These are phyloP conservation scores for Ailurus styani DNA, from an alignment of 2,113 vertebrate species.

Conservation along the genomic window DNA sequence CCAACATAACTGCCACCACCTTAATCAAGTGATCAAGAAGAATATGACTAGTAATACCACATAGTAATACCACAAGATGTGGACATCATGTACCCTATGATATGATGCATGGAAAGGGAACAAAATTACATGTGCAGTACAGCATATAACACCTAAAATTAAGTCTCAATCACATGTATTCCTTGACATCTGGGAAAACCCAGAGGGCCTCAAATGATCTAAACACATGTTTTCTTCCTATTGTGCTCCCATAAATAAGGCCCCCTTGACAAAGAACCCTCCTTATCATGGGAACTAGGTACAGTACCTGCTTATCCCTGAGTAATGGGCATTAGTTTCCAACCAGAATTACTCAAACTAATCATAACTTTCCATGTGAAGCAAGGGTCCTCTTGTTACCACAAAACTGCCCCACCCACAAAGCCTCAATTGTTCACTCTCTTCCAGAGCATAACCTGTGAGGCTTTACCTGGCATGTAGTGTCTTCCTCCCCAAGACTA, in stretches of 20 bases:
- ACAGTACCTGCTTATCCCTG: background rate
- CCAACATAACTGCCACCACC: background rate
- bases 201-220: background rate
- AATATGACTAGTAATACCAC: background rate
- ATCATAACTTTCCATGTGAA: background rate
- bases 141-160: background rate
- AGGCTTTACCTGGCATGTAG: background rate
- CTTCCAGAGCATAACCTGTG: background rate
- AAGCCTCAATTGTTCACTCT: background rate
- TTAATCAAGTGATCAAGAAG: background rate
- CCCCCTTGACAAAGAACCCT: background rate
- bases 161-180: background rate
- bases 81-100: background rate
- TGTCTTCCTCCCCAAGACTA: background rate
- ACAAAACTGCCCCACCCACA: background rate
- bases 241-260: background rate
- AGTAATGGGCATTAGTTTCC: background rate
- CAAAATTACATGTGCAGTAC: background rate
- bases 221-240: background rate
- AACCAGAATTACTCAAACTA: background rate
- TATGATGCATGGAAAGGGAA: background rate
- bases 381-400: background rate
- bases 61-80: background rate
- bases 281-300: background rate
- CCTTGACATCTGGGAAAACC: background rate